Percentiles rank a stretch among this genome's conserved stretches.
These are phyloP conservation scores for Athalia rosae DNA, from an alignment of 2,888 invertebrate species.

Conservation along the genomic window DNA sequence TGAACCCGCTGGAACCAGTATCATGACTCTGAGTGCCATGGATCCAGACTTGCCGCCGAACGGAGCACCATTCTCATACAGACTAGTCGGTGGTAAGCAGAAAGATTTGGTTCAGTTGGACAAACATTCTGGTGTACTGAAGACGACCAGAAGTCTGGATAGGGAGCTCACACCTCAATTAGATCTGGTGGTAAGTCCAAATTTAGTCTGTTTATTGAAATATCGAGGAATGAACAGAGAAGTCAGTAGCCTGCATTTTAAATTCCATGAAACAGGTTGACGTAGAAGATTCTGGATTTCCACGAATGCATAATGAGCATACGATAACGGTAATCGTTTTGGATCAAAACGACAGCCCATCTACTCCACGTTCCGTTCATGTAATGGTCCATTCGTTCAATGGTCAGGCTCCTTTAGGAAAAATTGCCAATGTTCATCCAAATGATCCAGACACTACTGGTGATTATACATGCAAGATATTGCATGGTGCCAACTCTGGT, in stretches of 20 bases:
- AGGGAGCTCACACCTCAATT: constrained; percentile 86
- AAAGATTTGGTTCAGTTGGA: constrained; percentile 86
- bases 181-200: constrained; percentile 77
- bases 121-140: constrained; percentile 86
- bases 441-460: constrained; percentile 94
- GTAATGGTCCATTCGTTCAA: constrained; percentile 87
- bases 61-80: constrained; percentile 92
- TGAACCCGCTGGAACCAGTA: constrained; percentile 87
- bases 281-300: constrained; percentile 91
- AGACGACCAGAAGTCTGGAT: constrained; percentile 87
- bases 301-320: constrained; percentile 88
- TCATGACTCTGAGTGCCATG: constrained; percentile 89
- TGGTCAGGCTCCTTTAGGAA: constrained; percentile 84
- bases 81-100: constrained; percentile 86
- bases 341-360: constrained; percentile 95
- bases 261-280: constrained; percentile 75
- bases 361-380: constrained; percentile 87
- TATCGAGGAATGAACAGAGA: not conserved
- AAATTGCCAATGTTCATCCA: constrained; percentile 93
- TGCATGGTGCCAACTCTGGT: constrained; percentile 79
- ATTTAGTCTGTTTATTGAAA: constrained; percentile 28
- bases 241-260: too few species aligned
- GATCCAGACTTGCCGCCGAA: constrained; percentile 94
- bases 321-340: constrained; percentile 84
- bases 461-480: constrained; percentile 89